phyloP scores from a whole-genome alignment of 2,113 vertebrate species.

The Morone saxatilis region DNA sequence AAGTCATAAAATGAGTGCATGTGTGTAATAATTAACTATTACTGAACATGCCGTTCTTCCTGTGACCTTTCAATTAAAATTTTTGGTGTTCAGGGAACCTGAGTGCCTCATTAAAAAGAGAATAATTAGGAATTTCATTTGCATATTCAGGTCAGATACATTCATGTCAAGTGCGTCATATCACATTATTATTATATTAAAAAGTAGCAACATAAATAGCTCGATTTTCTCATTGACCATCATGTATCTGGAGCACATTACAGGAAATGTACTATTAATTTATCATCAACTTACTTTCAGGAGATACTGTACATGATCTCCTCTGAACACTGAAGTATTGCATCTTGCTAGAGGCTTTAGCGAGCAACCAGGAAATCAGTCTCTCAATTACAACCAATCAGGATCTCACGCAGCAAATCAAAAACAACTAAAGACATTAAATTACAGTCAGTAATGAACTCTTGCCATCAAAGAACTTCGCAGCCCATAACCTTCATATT shows the following conservation, averaged over 20 bases:
- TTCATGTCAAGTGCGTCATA: background rate
- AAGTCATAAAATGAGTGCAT: constrained; percentile 3
- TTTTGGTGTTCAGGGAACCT: constrained; percentile 1
- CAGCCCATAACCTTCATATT: constrained; percentile 26
- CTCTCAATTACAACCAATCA: constrained; percentile 53
- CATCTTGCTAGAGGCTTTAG: constrained; percentile 33
- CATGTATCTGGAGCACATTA: background rate
- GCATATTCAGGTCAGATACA: constrained; percentile 7
- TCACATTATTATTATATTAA: background rate
- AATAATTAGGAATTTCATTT: constrained; percentile 43
- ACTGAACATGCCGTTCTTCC: background rate
- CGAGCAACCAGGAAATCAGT: constrained; percentile 35
- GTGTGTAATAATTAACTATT: constrained; percentile 35
- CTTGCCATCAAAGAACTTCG: constrained; percentile 20
- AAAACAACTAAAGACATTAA: constrained; percentile 57
- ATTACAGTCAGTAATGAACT: constrained; percentile 48
- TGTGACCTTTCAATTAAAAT: constrained; percentile 52
- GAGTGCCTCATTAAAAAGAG: constrained; percentile 28
- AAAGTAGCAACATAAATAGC: background rate
- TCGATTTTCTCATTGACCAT: background rate
- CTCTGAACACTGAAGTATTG: constrained; percentile 19
- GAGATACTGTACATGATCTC: constrained; percentile 14
- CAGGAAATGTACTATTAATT: background rate
- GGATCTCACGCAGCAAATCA: constrained; percentile 46
- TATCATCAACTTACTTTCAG: constrained; percentile 8